Base-by-base conservation (phyloP, 2,113 vertebrate genomes). In the Peucedramus taeniatus region DNA sequence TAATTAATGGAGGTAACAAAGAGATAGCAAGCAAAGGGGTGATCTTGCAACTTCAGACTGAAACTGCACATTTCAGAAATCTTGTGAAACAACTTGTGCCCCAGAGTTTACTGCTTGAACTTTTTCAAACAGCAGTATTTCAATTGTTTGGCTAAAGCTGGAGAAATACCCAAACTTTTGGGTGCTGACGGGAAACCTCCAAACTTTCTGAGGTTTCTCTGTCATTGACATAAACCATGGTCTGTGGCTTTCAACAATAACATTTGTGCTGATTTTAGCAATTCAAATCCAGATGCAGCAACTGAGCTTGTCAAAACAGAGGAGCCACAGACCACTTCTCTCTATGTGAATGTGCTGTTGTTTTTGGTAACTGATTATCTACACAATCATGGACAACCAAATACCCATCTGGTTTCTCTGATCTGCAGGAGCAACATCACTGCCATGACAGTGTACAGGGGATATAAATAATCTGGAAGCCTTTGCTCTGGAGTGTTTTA, bases 161-260 rank as follows among this genome's bases (percentile, higher is more conserved):
- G 77, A 93, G 91, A 78, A 82, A 75, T 50, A 93, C 23, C 49
- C 53, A 76, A 83, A 81, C 65, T 40, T 42, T 78, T 96, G 93
- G 88, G 90, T 91, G 83, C 80, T 93, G 92, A 68, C 28, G 79
- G 92, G 76, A 95, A 96, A 93, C 76, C 75, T 94, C 92, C 79
- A 89, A 40, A 87, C 68, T 94, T 83, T 91, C 56, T 94, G 96
- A 96, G 90, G 88, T 81, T 96, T 95, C 72, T 95, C 76, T 92
- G 37, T 60, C 90, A 83, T 27, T 86, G 88, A 83, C 79, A 96
- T 42, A 92, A 94, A 81, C 86, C 72, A 79, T 13, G 28, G 69
- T 71, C 83, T 96, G 96, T 89, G 94, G 96, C 80, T 96, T 96
- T 93, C 94, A 95, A 92, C 94, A 97, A 90, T 88, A 97, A 96